Evolutionary conservation across 2,113 vertebrate genomes (phyloP), one percentile per base, ranked within the genome.

Genomic region (Mus musculus): DNA sequence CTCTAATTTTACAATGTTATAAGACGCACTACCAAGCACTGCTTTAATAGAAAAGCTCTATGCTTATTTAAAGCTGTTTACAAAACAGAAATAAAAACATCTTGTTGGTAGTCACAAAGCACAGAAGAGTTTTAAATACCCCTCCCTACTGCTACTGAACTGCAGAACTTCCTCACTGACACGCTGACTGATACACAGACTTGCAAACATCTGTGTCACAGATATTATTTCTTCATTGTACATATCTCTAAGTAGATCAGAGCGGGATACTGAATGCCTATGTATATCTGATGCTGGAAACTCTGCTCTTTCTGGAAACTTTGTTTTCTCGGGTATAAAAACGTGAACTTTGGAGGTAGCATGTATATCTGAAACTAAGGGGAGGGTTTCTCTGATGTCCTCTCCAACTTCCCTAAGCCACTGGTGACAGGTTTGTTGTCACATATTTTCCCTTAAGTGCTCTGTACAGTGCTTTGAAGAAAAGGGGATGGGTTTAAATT

Each of bases 351-450:
- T 95, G 75, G 77, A 97, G 97, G 89, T 95, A 94, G 77, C 75
- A 92, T 2, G 94, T 97, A 97, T 96, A 96, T 97, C 91, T 97
- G 97, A 98, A 98, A 98, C 96, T 97, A 93, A 97, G 97, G 80
- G 96, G 90, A 98, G 93, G 95, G 96, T 98, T 97, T 96, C 97
- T 98, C 98, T 98, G 97, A 97, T 98, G 96, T 98, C 98, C 84
- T 98, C 88, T 72, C 98, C 97, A 94, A 98, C 98, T 98, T 98
- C 98, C 97, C 95, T 98, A 98, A 97, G 97, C 42, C 42, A 42
- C 42, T 98, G 84, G 84, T 94, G 98, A 97, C 97, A 98, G 98
- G 98, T 98, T 98, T 98, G 95, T 96, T 98, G 96, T 96, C 94
- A 97, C 97, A 95, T 96, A 98, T 98, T 95, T 97, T 88, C 98